Evolutionary conservation across 2,888 invertebrate species (phyloP).

Genomic region (Achlya flavicornis): DNA sequence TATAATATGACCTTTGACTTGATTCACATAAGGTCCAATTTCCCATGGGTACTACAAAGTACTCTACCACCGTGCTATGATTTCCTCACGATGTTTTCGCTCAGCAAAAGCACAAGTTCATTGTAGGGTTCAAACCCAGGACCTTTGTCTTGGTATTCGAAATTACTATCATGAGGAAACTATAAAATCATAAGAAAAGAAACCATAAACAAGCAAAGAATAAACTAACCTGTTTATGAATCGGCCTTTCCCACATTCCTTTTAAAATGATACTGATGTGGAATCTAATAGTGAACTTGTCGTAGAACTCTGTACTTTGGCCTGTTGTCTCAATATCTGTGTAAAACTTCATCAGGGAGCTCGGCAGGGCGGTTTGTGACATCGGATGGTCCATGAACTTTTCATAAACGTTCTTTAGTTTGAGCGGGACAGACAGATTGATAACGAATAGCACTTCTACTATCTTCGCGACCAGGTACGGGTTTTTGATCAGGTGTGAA

Average conservation of each 20-base stretch:
- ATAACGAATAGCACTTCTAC: conserved; percentile 95
- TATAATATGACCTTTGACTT: too few relatives aligned
- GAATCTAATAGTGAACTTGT: conserved; percentile 99
- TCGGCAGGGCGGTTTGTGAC: conserved; percentile 90
- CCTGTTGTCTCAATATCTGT: conserved; percentile 99
- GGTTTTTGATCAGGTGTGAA: conserved; percentile 96
- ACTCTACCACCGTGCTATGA: too few relatives aligned
- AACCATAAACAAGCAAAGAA: too few relatives aligned
- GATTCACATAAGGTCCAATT: too few relatives aligned
- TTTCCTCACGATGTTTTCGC: too few relatives aligned
- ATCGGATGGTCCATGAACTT: conserved; percentile 93
- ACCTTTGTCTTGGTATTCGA: too few relatives aligned
- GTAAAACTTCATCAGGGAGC: conserved; percentile 98
- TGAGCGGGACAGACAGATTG: conserved; percentile 86
- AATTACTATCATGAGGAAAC: too few relatives aligned
- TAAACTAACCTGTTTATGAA: conserved; percentile 85
- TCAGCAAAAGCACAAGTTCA: too few relatives aligned
- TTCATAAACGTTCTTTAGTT: conserved; percentile 85
- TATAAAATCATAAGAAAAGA: too few relatives aligned
- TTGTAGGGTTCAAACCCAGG: too few relatives aligned
- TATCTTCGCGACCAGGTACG: conserved; percentile 98
- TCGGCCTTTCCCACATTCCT: conserved; percentile 96
- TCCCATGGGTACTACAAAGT: too few relatives aligned
- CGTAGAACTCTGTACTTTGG: conserved; percentile 99
- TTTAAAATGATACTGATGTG: conserved; percentile 98